A percentile compares a stretch with the other conserved stretches of the same genome.
Evolutionary conservation across 2,797 vertebrate species (phyloP).

Genomic region (Vespertilio murinus): DNA sequence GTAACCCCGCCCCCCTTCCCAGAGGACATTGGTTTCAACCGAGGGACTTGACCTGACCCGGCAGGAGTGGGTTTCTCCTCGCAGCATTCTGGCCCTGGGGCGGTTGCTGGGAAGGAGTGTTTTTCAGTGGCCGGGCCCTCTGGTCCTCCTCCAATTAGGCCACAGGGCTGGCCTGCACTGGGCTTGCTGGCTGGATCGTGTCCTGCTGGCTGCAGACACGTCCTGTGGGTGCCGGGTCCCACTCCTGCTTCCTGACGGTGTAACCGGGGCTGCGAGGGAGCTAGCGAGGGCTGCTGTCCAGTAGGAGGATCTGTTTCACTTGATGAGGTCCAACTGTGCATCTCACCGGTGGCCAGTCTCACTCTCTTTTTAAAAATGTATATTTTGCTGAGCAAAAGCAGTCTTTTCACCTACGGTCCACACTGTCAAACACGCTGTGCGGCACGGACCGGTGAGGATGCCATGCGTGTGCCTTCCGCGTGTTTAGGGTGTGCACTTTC

Average conservation of each 20-base stretch:
- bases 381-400: not conserved
- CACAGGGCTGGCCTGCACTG: not conserved
- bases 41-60: not conserved
- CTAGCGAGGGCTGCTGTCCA: not conserved
- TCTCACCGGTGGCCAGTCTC: not conserved
- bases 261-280: not conserved
- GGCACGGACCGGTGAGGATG: not conserved
- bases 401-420: not conserved
- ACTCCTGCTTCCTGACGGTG: not conserved
- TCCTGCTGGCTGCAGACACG: not conserved
- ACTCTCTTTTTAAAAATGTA: not conserved
- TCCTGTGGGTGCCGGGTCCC: not conserved
- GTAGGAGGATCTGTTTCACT: not conserved
- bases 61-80: not conserved
- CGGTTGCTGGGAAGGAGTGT: not conserved
- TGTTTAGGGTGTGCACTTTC: not conserved
- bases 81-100: not conserved
- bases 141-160: not conserved
- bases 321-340: fast-evolving
- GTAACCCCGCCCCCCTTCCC: not conserved
- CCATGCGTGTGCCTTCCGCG: fast-evolving
- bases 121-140: not conserved
- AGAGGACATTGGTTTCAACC: not conserved
- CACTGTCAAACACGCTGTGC: too few relatives aligned
- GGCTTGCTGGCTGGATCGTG: not conserved